Evolutionary conservation across 2,888 invertebrate species (phyloP).

Genomic region (Pinctada fucata): DNA sequence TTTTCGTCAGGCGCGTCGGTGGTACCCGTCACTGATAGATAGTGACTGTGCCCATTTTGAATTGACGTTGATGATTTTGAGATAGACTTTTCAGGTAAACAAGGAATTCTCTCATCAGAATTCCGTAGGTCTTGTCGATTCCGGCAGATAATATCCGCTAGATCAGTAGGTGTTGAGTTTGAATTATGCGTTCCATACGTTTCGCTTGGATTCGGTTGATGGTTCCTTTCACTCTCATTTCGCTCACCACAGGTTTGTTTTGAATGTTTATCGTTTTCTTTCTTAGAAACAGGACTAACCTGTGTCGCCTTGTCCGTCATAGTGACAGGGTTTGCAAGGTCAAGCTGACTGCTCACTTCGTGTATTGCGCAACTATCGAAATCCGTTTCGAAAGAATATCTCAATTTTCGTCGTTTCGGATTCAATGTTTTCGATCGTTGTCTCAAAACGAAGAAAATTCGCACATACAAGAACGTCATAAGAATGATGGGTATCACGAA

Average conservation of each 20-base stretch:
- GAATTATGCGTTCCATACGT: too few relatives aligned
- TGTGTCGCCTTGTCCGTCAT: slow-evolving; percentile 43
- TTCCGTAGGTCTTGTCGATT: slow-evolving; percentile 7
- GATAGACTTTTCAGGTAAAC: background rate
- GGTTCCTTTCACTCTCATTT: background rate
- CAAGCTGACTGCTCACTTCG: slow-evolving; percentile 29
- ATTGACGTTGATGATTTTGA: background rate
- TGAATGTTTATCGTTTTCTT: background rate
- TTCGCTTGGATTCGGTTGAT: background rate
- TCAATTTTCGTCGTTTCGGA: slow-evolving; percentile 46
- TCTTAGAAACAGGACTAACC: slow-evolving; percentile 37
- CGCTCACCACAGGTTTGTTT: background rate
- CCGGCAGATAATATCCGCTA: background rate
- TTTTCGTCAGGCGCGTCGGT: slow-evolving; percentile 6
- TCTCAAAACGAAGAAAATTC: slow-evolving; percentile 74
- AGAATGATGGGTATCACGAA: slow-evolving; percentile 75
- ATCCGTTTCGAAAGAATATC: slow-evolving; percentile 54
- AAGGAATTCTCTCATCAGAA: slow-evolving; percentile 1
- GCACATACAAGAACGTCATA: slow-evolving; percentile 74
- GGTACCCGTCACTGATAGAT: background rate
- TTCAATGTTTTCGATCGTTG: slow-evolving; percentile 66
- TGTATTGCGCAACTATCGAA: slow-evolving; percentile 50
- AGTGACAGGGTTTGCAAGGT: slow-evolving; percentile 16
- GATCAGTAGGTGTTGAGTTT: background rate
- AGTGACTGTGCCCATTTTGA: background rate